Percentiles rank a stretch among this genome's conserved stretches.
Conservation (phyloP, 2,888 invertebrate species). For the Alcis repandata region DNA sequence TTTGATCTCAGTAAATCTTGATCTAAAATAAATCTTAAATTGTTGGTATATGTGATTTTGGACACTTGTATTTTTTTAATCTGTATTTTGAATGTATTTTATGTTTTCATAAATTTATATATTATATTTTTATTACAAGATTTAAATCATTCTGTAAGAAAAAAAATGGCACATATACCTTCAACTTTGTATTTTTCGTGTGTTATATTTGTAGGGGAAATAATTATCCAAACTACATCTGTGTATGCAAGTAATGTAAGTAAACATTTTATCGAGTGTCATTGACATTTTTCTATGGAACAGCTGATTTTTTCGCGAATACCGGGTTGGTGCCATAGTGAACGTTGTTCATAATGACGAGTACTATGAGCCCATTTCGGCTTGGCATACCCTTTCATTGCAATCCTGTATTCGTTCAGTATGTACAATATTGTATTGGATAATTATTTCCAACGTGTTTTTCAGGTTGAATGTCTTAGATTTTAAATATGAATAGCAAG, state of each 20-base stretch:
- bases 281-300: no score
- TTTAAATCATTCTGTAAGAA: neutral
- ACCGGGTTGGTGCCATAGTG: no score
- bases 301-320: no score
- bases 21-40: no score
- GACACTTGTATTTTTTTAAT: neutral
- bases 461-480: constrained; percentile 6
- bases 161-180: neutral
- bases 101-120: no score
- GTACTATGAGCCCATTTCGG: no score
- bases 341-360: no score
- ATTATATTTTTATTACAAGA: neutral
- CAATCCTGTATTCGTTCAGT: no score
- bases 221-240: constrained; percentile 6
- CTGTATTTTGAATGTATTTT: no score
- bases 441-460: constrained; percentile 9
- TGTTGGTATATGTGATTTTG: neutral
- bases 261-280: no score
- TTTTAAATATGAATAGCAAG: neutral
- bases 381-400: no score
- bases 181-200: neutral
- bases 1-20: constrained; percentile 8
- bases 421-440: neutral
- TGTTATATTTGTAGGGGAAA: constrained; percentile 5
- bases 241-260: no score